A percentile compares a stretch with the other conserved stretches of the same genome.
phyloP scores from a whole-genome alignment of 2,113 vertebrate genomes.

The Scalopus aquaticus region DNA sequence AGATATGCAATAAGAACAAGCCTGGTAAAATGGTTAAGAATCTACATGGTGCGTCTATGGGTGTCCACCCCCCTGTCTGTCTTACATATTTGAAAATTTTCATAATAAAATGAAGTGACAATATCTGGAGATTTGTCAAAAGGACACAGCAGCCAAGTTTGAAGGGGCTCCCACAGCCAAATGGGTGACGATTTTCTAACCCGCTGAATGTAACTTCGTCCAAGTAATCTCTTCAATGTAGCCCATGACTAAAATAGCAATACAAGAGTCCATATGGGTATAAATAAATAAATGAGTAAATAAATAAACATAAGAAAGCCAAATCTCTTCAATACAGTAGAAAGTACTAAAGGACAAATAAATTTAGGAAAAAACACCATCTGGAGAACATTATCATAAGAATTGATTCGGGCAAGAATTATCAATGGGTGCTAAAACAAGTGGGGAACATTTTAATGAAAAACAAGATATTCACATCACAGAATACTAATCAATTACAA shows the following conservation, averaged over 20 bases:
- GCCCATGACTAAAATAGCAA: background rate
- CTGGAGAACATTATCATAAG: conserved; percentile 54
- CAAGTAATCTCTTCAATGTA: background rate
- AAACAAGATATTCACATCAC: conserved; percentile 3
- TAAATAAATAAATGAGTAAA: conserved; percentile 40
- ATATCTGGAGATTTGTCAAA: background rate
- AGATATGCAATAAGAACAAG: background rate
- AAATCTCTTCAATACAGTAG: conserved; percentile 20
- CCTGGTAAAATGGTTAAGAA: background rate
- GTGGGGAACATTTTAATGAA: conserved; percentile 9
- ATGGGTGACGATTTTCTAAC: background rate
- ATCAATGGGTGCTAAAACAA: conserved; percentile 41
- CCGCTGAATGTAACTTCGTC: background rate
- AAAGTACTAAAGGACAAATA: background rate
- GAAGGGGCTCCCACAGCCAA: background rate
- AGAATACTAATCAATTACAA: background rate
- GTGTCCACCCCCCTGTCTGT: background rate
- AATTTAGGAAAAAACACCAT: conserved; percentile 33
- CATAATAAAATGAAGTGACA: background rate
- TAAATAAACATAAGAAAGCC: conserved; percentile 39
- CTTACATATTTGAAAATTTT: background rate
- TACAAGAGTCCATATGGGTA: background rate
- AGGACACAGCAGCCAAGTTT: background rate
- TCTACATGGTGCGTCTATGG: background rate
- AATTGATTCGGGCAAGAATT: conserved; percentile 52